A percentile compares a stretch with the other conserved stretches of the same genome.
These are phyloP conservation scores for Zaprionus lachaisei DNA, from an alignment of 1,140 invertebrate genomes.

Conservation along the genomic window DNA sequence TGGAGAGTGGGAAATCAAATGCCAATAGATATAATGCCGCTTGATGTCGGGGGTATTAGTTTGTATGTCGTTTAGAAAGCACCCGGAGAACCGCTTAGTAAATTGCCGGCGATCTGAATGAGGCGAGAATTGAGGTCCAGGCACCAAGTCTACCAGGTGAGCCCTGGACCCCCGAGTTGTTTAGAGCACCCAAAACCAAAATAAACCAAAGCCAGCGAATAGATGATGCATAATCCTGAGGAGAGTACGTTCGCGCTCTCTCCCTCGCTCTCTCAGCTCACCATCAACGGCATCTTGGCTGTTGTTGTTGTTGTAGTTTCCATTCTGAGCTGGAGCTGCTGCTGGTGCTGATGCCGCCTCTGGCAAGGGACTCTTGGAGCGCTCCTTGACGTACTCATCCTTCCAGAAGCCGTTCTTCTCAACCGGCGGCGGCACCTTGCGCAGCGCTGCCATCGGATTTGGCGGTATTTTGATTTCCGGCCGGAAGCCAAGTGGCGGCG, in stretches of 20 bases:
- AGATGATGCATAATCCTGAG: constrained; percentile 11
- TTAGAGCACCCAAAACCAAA: constrained; percentile 3
- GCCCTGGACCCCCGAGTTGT: constrained; percentile 23
- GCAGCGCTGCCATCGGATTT: constrained; percentile 87
- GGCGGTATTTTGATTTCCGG: constrained; percentile 89
- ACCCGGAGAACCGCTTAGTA: constrained; percentile 75
- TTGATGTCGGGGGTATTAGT: constrained; percentile 52
- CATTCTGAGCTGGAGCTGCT: constrained; percentile 5
- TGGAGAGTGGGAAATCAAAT: constrained; percentile 32
- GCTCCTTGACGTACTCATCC: constrained; percentile 82
- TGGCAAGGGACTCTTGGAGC: constrained; percentile 75
- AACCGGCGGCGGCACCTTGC: constrained; percentile 85
- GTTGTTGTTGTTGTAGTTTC: constrained; percentile 25
- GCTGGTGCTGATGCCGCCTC: constrained; percentile 38
- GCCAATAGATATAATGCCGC: constrained; percentile 41
- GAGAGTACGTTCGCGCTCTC: not conserved
- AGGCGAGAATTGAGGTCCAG: constrained; percentile 47
- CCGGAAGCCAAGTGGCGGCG: constrained; percentile 84
- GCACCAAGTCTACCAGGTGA: constrained; percentile 34
- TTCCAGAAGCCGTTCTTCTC: constrained; percentile 84
- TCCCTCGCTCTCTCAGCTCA: constrained; percentile 55
- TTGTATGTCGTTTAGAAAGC: constrained; percentile 66
- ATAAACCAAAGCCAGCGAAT: constrained; percentile 2
- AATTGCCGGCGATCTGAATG: constrained; percentile 64
- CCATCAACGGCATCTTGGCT: constrained; percentile 75